These are phyloP conservation scores for Baccha elongata DNA, from an alignment of 2,888 invertebrate genomes.

Conservation along the genomic window DNA sequence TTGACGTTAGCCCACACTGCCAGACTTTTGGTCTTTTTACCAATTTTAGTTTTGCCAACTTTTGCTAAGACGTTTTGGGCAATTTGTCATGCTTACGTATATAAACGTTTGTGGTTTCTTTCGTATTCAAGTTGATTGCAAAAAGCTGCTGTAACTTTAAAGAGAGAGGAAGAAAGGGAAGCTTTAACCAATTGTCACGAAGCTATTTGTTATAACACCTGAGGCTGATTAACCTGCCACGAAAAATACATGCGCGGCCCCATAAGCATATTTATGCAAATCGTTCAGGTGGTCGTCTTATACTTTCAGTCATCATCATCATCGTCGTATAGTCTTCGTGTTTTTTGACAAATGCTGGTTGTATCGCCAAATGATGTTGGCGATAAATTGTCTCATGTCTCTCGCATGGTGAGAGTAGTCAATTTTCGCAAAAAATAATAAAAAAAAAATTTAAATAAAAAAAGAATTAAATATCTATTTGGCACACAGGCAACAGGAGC, in stretches of 20 bases:
- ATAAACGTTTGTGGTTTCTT: constrained; percentile 36
- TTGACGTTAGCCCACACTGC: constrained; percentile 9
- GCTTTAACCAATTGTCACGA: constrained; percentile 67
- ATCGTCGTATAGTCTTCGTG: constrained; percentile 10
- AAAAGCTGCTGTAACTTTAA: constrained; percentile 8
- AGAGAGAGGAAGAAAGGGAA: neutral
- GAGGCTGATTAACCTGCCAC: constrained; percentile 70
- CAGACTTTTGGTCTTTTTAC: constrained; percentile 2
- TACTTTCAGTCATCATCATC: constrained; percentile 45
- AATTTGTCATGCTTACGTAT: constrained; percentile 68
- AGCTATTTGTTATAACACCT: constrained; percentile 70
- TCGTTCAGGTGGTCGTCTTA: constrained; percentile 72
- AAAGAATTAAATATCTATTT: constrained; percentile 35
- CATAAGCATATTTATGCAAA: constrained; percentile 69
- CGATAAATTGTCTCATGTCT: constrained; percentile 70
- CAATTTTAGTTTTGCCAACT: constrained; percentile 13
- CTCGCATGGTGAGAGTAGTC: constrained; percentile 26
- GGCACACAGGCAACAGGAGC: constrained; percentile 45
- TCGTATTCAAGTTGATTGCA: constrained; percentile 41
- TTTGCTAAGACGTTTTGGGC: constrained; percentile 34
- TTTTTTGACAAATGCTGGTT: constrained; percentile 64
- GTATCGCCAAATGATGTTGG: constrained; percentile 64
- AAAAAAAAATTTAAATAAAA: constrained; percentile 17
- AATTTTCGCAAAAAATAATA: constrained; percentile 23
- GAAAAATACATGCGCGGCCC: constrained; percentile 45